A percentile compares a stretch with the other conserved stretches of the same genome.
Conservation (phyloP, 92 coral and sea anemone species). For the Heliopora coerulea region DNA sequence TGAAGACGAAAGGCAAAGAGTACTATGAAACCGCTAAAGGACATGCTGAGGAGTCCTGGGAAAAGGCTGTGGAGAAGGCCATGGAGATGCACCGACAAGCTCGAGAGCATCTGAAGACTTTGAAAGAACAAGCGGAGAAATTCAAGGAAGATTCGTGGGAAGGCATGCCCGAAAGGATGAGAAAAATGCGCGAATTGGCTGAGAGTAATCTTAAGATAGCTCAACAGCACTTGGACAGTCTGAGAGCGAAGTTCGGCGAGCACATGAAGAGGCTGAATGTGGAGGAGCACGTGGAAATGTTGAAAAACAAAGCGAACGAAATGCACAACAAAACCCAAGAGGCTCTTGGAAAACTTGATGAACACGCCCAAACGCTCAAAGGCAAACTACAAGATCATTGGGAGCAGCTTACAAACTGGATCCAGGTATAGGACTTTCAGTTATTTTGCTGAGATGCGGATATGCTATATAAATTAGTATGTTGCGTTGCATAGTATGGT, state of each 20-base stretch:
- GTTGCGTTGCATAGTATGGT: too few relatives aligned
- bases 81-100: background rate
- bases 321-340: background rate
- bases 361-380: background rate
- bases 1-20: background rate
- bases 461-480: too few relatives aligned
- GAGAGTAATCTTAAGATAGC: background rate
- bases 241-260: background rate
- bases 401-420: too few relatives aligned
- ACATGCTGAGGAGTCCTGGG: background rate
- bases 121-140: background rate
- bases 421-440: too few relatives aligned
- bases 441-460: too few relatives aligned
- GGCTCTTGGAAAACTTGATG: background rate
- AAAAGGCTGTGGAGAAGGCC: background rate
- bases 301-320: background rate
- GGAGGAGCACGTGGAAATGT: background rate
- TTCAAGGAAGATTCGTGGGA: background rate
- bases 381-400: too few relatives aligned
- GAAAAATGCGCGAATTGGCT: background rate
- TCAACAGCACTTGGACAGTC: background rate
- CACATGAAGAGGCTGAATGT: background rate
- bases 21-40: background rate
- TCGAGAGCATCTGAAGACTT: background rate
- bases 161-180: background rate